These are phyloP conservation scores for Neocloeon triangulifer DNA, from an alignment of 1,140 invertebrate genomes.

Conservation along the genomic window DNA sequence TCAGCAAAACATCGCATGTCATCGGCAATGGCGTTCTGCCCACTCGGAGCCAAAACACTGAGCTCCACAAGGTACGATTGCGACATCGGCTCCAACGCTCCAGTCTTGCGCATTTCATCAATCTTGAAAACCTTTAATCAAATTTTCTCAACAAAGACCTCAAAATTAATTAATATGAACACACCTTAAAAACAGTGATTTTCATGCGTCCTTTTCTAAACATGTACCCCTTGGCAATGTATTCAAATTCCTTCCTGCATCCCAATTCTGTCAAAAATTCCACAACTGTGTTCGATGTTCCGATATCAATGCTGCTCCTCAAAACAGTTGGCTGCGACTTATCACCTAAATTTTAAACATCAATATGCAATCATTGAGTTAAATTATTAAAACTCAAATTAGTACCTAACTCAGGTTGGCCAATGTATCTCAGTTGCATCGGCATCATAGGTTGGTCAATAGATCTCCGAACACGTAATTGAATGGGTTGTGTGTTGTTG, in stretches of 20 bases:
- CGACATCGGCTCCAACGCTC: constrained; percentile 33
- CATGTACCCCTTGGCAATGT: constrained; percentile 81
- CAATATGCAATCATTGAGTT: not conserved
- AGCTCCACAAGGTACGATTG: constrained; percentile 87
- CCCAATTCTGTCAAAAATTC: constrained; percentile 86
- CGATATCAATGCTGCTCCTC: constrained; percentile 75
- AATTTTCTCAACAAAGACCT: constrained; percentile 2
- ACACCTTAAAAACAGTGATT: constrained; percentile 86
- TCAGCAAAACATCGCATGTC: constrained; percentile 92
- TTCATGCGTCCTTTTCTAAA: constrained; percentile 94
- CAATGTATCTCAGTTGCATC: constrained; percentile 73
- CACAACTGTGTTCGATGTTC: constrained; percentile 65
- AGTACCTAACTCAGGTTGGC: constrained; percentile 55
- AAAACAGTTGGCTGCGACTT: constrained; percentile 75
- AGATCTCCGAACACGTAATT: constrained; percentile 51
- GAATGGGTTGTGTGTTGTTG: constrained; percentile 27
- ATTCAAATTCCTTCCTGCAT: constrained; percentile 79
- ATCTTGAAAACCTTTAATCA: too few species aligned
- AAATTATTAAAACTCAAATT: too few species aligned
- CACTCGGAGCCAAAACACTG: constrained; percentile 76
- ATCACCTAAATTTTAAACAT: constrained; percentile 26
- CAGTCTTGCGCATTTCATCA: too few species aligned
- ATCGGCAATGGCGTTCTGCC: constrained; percentile 84
- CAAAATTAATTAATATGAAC: constrained; percentile 13
- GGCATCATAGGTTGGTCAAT: constrained; percentile 55